These are phyloP conservation scores for Macaria liturata DNA, from an alignment of 2,888 invertebrate species.

Conservation along the genomic window DNA sequence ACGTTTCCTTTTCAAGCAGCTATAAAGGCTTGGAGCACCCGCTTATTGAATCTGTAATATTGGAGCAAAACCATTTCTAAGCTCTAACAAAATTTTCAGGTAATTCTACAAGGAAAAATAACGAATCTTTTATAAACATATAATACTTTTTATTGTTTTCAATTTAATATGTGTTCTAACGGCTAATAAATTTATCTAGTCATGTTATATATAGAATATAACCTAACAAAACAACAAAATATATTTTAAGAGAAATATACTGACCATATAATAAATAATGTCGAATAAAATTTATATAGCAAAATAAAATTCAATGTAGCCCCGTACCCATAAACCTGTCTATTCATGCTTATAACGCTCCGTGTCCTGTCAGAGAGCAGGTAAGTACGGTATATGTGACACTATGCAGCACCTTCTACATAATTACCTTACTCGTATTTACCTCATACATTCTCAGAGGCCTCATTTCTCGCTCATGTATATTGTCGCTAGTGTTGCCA, in stretches of 20 bases:
- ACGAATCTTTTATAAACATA: too few species aligned
- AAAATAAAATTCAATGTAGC: too few species aligned
- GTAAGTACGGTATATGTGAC: slow-evolving; percentile 12
- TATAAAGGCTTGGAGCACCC: slow-evolving; percentile 7
- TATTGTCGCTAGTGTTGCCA: slow-evolving; percentile 48
- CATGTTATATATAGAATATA: too few species aligned
- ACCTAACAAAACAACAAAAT: too few species aligned
- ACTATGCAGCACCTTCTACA: slow-evolving; percentile 34
- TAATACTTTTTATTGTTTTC: too few species aligned
- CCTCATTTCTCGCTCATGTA: slow-evolving; percentile 47
- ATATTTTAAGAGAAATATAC: too few species aligned
- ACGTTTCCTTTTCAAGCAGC: slow-evolving; percentile 6
- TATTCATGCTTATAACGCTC: not conserved
- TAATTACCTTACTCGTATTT: slow-evolving; percentile 61
- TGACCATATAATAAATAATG: too few species aligned
- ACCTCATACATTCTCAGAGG: slow-evolving; percentile 42
- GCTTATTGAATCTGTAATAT: slow-evolving; percentile 23
- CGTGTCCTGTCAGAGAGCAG: slow-evolving; percentile 17
- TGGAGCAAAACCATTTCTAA: slow-evolving; percentile 20
- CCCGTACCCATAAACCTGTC: too few species aligned
- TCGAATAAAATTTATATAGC: too few species aligned
- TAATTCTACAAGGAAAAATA: too few species aligned
- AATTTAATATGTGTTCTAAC: too few species aligned
- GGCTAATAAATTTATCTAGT: too few species aligned
- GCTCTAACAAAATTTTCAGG: not conserved